These are phyloP conservation scores for Cartodere bifasciata DNA, from an alignment of 2,888 invertebrate genomes.

Conservation along the genomic window DNA sequence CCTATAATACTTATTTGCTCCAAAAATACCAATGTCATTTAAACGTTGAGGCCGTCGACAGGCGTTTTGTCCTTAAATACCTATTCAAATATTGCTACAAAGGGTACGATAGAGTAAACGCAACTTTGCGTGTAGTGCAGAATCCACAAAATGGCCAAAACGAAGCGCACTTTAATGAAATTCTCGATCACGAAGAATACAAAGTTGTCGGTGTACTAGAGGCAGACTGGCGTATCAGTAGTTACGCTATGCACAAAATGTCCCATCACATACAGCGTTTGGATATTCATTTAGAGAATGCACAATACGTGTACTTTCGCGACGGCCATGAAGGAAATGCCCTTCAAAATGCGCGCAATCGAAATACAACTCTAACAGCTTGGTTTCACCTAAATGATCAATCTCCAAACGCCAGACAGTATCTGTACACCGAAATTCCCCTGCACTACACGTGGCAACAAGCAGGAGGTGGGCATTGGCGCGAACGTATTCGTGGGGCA, in stretches of 20 bases:
- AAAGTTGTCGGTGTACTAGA: slow-evolving; percentile 27
- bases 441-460: slow-evolving; percentile 11
- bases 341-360: slow-evolving; percentile 6
- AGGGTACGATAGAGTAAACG: no score
- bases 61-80: background rate
- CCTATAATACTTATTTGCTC: background rate
- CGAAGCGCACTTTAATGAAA: no score
- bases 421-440: slow-evolving; percentile 19
- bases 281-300: slow-evolving; percentile 26
- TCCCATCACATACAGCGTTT: slow-evolving; percentile 25
- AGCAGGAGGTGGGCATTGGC: no score
- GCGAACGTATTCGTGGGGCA: no score
- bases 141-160: no score
- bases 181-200: slow-evolving; percentile 21
- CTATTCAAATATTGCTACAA: slow-evolving; percentile 3
- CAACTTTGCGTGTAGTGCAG: no score
- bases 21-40: slow-evolving; percentile 2
- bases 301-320: slow-evolving; percentile 12
- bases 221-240: slow-evolving; percentile 26
- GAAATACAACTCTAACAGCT: slow-evolving; percentile 17
- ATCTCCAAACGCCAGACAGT: slow-evolving; percentile 13
- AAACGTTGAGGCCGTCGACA: slow-evolving; percentile 1
- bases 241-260: slow-evolving; percentile 17
- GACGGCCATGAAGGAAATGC: slow-evolving; percentile 11
- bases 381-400: slow-evolving; percentile 19